Conservation (phyloP, 2,888 invertebrate genomes). For the Iphiclides podalirius region DNA sequence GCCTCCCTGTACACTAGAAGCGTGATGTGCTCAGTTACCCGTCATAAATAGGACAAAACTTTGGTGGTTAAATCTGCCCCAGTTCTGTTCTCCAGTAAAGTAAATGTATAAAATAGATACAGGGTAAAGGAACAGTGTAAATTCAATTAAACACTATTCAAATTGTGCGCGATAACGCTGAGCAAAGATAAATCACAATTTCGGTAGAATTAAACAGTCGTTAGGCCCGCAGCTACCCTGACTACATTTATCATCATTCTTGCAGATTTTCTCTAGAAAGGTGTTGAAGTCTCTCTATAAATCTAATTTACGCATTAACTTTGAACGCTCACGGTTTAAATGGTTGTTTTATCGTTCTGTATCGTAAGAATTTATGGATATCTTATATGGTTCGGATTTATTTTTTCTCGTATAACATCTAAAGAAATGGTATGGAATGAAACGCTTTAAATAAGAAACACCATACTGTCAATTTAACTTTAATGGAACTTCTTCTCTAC, state of each 20-base stretch:
- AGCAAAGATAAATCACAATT: conserved; percentile 15
- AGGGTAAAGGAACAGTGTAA: not conserved
- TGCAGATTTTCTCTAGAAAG: conserved; percentile 9
- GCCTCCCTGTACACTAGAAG: no score
- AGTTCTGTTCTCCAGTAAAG: no score
- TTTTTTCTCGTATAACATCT: no score
- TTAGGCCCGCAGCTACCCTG: conserved; percentile 10
- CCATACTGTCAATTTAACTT: no score
- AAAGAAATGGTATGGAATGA: no score
- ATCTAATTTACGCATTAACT: conserved; percentile 18
- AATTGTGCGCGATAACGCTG: not conserved
- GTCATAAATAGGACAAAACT: no score
- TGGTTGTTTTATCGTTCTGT: conserved; percentile 2
- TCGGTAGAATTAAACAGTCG: conserved; percentile 16
- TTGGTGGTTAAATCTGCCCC: no score
- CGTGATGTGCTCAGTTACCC: no score
- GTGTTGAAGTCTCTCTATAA: conserved; percentile 19
- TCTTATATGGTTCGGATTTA: no score
- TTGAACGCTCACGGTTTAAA: conserved; percentile 4
- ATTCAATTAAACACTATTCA: not conserved
- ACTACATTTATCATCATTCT: conserved; percentile 19
- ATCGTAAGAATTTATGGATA: no score
- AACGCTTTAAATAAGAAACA: no score
- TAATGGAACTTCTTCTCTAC: no score
- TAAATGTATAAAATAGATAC: not conserved